Conservation (phyloP, 1,140 invertebrate species). For the Ruditapes philippinarum region DNA sequence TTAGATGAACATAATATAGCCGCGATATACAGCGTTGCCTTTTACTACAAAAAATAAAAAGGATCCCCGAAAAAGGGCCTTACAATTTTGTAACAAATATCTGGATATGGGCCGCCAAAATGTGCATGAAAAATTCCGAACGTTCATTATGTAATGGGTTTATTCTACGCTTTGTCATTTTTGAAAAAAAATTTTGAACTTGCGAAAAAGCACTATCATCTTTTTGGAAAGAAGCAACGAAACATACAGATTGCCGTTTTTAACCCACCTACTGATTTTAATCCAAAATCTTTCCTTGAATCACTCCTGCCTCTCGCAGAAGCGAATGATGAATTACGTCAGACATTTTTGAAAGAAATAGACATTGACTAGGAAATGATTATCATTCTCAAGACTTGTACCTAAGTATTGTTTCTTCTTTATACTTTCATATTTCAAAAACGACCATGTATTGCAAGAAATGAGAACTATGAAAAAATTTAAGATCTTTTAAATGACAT, state of each 20-base stretch:
- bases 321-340: too few relatives aligned
- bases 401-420: too few relatives aligned
- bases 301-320: background rate
- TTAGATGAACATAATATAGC: background rate
- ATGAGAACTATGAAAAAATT: too few relatives aligned
- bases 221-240: background rate
- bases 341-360: too few relatives aligned
- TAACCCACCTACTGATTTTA: background rate
- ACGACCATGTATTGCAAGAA: too few relatives aligned
- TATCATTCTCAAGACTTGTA: too few relatives aligned
- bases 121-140: background rate
- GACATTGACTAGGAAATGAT: too few relatives aligned
- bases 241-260: background rate
- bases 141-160: background rate
- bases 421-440: too few relatives aligned
- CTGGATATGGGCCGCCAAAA: background rate
- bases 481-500: too few relatives aligned
- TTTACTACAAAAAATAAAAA: background rate
- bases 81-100: background rate
- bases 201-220: background rate
- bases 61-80: background rate
- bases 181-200: background rate
- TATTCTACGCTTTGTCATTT: background rate
- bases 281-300: background rate
- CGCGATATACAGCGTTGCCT: constrained; percentile 8